phyloP scores from a whole-genome alignment of 2,797 vertebrate genomes.

The Tragopan temminckii region DNA sequence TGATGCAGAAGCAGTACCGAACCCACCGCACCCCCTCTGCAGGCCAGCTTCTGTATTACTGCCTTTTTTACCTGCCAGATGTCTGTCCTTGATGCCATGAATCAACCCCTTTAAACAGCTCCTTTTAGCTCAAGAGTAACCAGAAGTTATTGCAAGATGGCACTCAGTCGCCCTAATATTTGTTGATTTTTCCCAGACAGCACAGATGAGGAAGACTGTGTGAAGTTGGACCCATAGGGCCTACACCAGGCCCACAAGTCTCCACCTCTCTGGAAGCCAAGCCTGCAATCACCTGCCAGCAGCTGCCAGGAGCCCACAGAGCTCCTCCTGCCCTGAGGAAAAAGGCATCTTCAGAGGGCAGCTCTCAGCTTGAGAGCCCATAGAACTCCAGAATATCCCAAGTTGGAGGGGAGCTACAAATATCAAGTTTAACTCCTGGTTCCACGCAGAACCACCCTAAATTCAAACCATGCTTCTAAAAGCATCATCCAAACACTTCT shows the following conservation, averaged over 20 bases:
- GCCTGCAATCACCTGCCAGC: not conserved
- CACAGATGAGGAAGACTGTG: not conserved
- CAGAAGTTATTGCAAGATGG: not conserved
- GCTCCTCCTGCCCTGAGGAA: not conserved
- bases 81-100: not conserved
- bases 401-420: not conserved
- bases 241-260: not conserved
- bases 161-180: not conserved
- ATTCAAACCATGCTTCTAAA: not conserved
- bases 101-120: not conserved
- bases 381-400: not conserved
- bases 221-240: not conserved
- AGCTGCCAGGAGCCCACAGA: not conserved
- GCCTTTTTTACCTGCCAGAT: not conserved
- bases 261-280: not conserved
- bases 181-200: not conserved
- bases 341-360: not conserved
- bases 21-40: not conserved
- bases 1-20: accelerated
- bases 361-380: not conserved
- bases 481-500: not conserved
- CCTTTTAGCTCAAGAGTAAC: not conserved
- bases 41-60: not conserved
- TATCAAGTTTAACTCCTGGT: not conserved
- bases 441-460: not conserved